Conservation (phyloP, 2,888 invertebrate genomes). For the Heteromurus nitidus region DNA sequence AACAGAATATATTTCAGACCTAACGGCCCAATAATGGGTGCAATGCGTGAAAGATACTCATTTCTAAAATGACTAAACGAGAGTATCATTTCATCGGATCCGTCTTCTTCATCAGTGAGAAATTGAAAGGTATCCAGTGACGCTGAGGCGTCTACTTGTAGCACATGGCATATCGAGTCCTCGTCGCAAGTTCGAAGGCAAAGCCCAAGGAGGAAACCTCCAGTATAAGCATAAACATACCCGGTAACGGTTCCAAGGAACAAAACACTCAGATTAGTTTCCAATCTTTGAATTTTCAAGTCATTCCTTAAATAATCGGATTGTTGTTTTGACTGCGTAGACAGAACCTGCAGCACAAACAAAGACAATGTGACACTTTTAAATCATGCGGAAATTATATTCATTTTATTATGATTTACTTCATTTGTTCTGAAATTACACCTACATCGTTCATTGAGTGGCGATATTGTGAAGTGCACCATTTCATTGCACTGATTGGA, state of each 20-base stretch:
- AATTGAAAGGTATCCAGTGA: slow-evolving; percentile 67
- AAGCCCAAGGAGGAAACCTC: slow-evolving; percentile 69
- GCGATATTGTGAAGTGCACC: slow-evolving; percentile 69
- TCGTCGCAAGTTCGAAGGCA: slow-evolving; percentile 53
- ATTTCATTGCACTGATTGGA: slow-evolving; percentile 63
- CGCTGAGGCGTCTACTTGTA: slow-evolving; percentile 61
- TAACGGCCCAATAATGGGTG: slow-evolving; percentile 67
- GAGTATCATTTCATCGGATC: slow-evolving; percentile 57
- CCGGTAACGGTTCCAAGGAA: slow-evolving; percentile 87
- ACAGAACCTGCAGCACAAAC: slow-evolving; percentile 55
- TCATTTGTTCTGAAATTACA: neutral
- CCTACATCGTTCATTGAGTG: slow-evolving; percentile 68
- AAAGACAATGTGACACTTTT: neutral
- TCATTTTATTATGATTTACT: no score
- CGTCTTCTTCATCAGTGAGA: slow-evolving; percentile 51
- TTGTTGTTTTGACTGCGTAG: slow-evolving; percentile 68
- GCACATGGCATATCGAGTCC: slow-evolving; percentile 27
- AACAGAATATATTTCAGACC: slow-evolving; percentile 70
- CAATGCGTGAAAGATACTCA: slow-evolving; percentile 61
- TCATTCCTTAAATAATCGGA: slow-evolving; percentile 66
- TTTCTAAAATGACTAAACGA: slow-evolving; percentile 63
- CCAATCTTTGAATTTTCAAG: slow-evolving; percentile 67
- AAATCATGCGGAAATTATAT: neutral
- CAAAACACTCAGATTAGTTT: slow-evolving; percentile 81
- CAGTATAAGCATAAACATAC: slow-evolving; percentile 75